Evolutionary conservation across 2,113 vertebrate species (phyloP).

Genomic region (Pygathrix nemaeus): DNA sequence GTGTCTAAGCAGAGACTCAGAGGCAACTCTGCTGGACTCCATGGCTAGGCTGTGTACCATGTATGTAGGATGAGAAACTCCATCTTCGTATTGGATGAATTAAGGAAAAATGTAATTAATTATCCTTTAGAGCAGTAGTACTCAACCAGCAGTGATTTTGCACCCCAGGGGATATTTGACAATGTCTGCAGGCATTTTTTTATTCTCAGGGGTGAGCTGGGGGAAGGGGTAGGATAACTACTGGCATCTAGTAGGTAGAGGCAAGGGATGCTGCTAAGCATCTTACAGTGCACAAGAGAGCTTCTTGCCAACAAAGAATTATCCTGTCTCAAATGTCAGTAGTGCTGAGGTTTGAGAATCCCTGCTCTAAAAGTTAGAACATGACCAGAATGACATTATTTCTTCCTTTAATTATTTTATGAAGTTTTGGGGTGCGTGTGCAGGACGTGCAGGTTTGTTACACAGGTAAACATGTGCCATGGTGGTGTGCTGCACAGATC

Average conservation of each 20-base stretch:
- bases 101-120: neutral
- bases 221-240: neutral
- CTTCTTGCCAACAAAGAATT: neutral
- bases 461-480: no score
- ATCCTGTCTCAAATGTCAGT: neutral
- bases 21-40: neutral
- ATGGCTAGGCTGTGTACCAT: neutral
- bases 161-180: neutral
- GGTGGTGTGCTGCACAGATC: no score
- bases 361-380: neutral
- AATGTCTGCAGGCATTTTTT: neutral
- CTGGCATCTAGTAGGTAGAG: neutral
- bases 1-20: neutral
- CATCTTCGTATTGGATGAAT: no score
- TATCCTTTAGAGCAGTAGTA: neutral
- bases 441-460: no score
- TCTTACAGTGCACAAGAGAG: no score
- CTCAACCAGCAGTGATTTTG: neutral
- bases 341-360: neutral
- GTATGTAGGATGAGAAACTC: neutral
- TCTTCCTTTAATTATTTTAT: neutral
- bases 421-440: no score
- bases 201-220: neutral
- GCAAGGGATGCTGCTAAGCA: neutral
- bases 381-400: neutral